Base-by-base conservation (phyloP, 2,888 invertebrate species). In the Theretra japonica region DNA sequence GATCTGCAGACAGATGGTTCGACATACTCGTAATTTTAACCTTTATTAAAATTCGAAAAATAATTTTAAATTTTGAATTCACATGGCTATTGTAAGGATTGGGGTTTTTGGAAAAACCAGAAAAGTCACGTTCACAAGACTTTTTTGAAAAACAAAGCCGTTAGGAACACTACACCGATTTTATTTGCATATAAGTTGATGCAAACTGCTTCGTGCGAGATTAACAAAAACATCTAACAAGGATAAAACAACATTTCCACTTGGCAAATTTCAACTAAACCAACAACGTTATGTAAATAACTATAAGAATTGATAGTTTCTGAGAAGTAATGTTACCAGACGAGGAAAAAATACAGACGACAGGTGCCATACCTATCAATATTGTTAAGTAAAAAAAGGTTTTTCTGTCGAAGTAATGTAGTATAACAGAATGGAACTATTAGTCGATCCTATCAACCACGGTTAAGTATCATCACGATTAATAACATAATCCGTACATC, bases 401-500 rank as follows among this genome's bases (percentile, higher is more conserved):
- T n/a, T n/a, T n/a, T n/a, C 2, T 11, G 41, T 15, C 2, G 2
- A 41, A 41, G 1, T 41, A 41, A 41, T 41, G 41, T 41, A 41
- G 15, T 41, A 41, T 41, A 41, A 11, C 1, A 41, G 41, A 41
- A 41, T 33, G 41, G 11, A 41, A 15, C 15, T 41, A 62, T 41
- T 62, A 30, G n/a, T 30, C 30, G 21, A 62, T 41, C n/a, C 8
- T n/a, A 65, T 65, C 41, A 23, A 65, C 41, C 65, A 48, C 6
- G 23, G 23, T 65, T 17, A 62, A 41, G 62, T 21, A 62, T 15
- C 21, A 15, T 41, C 33, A 23, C 23, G 41, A 65, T 41, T 65
- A 65, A 33, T 48, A 53, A 53, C 53, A 62, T 41, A 23, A 65
- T 48, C 17, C 17, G 3, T 48, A 65, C 6, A 65, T 65, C 65